Evolutionary conservation across 2,797 vertebrate genomes (phyloP), one percentile per base, ranked within the genome.

Genomic region (Sebastiscus tertius): DNA sequence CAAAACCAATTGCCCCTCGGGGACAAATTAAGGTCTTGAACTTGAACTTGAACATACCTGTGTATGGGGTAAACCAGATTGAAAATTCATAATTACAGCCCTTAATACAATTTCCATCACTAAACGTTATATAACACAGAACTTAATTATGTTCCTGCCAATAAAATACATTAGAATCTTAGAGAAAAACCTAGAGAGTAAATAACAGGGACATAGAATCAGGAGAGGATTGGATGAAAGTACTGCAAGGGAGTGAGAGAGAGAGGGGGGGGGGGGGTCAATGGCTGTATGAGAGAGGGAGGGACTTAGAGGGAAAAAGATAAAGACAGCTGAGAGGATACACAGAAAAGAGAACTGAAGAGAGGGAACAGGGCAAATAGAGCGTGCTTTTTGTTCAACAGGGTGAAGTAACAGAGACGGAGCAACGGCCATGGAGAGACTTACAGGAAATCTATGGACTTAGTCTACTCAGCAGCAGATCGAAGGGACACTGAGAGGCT

Each of bases 371-470:
- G 69, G 56, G 68, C 62, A 66, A 63, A 72, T 27, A 22, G 42
- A 79, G 65, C 12, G 7, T 36, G 77, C 59, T 55, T 72, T 79
- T 64, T 75, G 80, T 84, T 82, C 49, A 84, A 77, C 81, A 74
- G 76, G 62, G 34, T 72, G 79, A 75, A 71, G 61, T 72, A 52
- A 68, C 58, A 4, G 66, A 76, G 42, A 64, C 31, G 54, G 68
- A 72, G 59, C 22, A 76, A 69, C 14, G 22, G 2, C 16, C 39
- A 42, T 27, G 2, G 22, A 56, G 18, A 24, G 64, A 81, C 36
- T 71, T 46, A 34, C 6, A 2, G 10, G 33, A 52, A 61, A 56
- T 63, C 60, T 61, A 63, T 81, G 80, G 83, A 84, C 72, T 54
- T 70, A 6, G 20, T 54, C 42, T 31, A 18, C 66, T 84, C 0